Conservation (phyloP, 2,113 vertebrate genomes). For the Heterotilapia buettikoferi region DNA sequence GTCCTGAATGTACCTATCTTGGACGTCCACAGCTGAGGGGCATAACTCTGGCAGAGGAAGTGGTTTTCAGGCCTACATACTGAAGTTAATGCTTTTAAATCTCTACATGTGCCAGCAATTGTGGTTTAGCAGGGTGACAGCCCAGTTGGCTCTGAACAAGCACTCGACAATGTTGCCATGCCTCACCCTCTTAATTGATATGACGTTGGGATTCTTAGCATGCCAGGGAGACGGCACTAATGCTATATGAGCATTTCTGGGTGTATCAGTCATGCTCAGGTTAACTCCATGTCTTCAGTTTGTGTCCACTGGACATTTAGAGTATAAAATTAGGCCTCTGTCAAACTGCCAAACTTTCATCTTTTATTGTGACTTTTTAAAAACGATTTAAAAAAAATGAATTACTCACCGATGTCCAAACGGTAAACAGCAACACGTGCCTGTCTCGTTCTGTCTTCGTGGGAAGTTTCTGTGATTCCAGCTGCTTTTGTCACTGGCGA, state of each 20-base stretch:
- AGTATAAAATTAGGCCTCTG: background rate
- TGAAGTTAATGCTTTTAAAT: constrained; percentile 62
- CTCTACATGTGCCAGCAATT: constrained; percentile 70
- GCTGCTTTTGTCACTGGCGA: background rate
- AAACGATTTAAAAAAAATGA: fast-evolving
- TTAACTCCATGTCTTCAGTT: background rate
- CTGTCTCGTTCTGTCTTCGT: background rate
- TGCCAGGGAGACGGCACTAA: background rate
- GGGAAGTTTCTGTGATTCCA: constrained; percentile 12
- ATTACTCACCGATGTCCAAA: constrained; percentile 19
- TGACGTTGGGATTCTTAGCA: constrained; percentile 13
- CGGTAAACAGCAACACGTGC: constrained; percentile 38
- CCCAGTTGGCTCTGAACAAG: constrained; percentile 38
- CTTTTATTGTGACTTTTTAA: background rate
- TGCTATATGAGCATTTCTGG: background rate
- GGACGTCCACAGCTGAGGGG: background rate
- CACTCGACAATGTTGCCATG: constrained; percentile 11
- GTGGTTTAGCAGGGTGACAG: constrained; percentile 48
- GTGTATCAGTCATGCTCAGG: background rate
- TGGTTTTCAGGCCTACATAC: constrained; percentile 53
- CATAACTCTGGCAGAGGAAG: constrained; percentile 46
- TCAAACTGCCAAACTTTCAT: background rate
- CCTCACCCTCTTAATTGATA: constrained; percentile 19
- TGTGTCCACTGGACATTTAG: background rate
- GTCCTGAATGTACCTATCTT: constrained; percentile 1